phyloP scores from a whole-genome alignment of 2,797 vertebrate species.

The Sibirionetta formosa region DNA sequence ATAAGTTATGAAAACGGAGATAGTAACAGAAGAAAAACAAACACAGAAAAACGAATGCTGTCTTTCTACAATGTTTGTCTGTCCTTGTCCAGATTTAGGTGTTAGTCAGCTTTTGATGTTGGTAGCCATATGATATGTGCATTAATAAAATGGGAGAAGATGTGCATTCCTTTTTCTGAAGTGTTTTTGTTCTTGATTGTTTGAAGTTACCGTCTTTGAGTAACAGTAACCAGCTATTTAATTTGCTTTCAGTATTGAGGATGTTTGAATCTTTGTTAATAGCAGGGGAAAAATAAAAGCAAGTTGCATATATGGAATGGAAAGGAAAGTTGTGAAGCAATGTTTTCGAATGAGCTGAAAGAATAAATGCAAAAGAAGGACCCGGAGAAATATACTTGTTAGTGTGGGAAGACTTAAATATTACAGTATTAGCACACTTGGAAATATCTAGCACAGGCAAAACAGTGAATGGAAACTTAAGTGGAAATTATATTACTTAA shows the following conservation, averaged over 20 bases:
- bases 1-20: background rate
- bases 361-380: background rate
- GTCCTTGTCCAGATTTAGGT: background rate
- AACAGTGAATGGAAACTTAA: background rate
- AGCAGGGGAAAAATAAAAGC: background rate
- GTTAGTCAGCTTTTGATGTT: background rate
- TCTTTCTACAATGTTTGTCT: background rate
- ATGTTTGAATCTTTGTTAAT: background rate
- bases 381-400: background rate
- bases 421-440: background rate
- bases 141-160: background rate
- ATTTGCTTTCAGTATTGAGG: background rate
- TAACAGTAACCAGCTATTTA: background rate
- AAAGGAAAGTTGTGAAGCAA: background rate
- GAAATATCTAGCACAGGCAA: background rate
- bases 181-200: background rate
- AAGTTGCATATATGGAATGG: background rate
- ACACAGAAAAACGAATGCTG: rapidly evolving
- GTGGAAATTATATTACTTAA: background rate
- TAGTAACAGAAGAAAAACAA: background rate
- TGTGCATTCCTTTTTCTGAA: background rate
- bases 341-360: background rate
- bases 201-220: background rate
- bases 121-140: background rate
- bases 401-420: background rate